A percentile compares a stretch with the other conserved stretches of the same genome.
These are phyloP conservation scores for Idris sp. DNA, from an alignment of 1,140 invertebrate genomes.

Conservation along the genomic window DNA sequence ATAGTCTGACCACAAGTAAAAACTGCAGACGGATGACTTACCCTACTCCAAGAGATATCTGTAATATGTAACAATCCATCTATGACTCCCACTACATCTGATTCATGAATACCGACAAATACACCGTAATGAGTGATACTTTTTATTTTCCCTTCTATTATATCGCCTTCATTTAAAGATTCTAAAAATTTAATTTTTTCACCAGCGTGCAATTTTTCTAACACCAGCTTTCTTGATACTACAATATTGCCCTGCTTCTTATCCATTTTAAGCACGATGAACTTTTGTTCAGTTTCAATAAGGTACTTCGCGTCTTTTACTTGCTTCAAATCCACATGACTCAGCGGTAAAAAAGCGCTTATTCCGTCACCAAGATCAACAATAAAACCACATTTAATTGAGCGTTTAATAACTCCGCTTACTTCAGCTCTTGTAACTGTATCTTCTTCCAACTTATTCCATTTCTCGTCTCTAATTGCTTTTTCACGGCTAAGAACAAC, in stretches of 20 bases:
- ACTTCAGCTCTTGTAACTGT: constrained; percentile 25
- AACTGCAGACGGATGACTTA: constrained; percentile 40
- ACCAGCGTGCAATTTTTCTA: constrained; percentile 39
- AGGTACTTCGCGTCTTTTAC: constrained; percentile 36
- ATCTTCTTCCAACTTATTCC: constrained; percentile 36
- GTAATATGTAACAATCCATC: constrained; percentile 45
- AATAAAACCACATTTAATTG: constrained; percentile 43
- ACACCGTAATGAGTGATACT: constrained; percentile 42
- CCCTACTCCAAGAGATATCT: constrained; percentile 44
- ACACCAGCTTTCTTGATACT: constrained; percentile 38
- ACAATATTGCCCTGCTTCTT: constrained; percentile 41
- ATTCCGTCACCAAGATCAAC: constrained; percentile 41
- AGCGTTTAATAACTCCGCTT: constrained; percentile 35
- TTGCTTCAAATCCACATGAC: constrained; percentile 35
- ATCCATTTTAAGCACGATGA: constrained; percentile 39
- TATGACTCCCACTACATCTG: constrained; percentile 41
- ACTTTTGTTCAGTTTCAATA: constrained; percentile 37
- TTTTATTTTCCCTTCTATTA: constrained; percentile 36
- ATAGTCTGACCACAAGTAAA: constrained; percentile 29
- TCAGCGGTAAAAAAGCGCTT: constrained; percentile 36
- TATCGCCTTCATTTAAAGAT: constrained; percentile 36
- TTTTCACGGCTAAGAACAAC: constrained; percentile 39
- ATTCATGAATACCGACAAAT: constrained; percentile 43
- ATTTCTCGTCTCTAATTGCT: constrained; percentile 36
- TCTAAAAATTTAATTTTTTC: constrained; percentile 34